A percentile compares a stretch with the other conserved stretches of the same genome.
Evolutionary conservation across 1,140 invertebrate species (phyloP).

Genomic region (Drosophila varians): DNA sequence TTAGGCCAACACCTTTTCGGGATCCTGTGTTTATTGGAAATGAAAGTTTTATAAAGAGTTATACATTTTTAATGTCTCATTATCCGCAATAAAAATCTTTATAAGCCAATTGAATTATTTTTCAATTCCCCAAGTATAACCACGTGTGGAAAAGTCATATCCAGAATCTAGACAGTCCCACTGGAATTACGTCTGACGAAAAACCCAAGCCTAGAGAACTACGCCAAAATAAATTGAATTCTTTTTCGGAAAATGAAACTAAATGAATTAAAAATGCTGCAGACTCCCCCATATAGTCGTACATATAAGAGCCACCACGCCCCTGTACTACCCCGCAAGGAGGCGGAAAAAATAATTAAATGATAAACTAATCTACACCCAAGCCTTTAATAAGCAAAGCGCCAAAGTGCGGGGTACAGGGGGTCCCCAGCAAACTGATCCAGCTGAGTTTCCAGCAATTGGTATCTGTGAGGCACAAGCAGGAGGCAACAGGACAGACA

Average conservation of each 20-base stretch:
- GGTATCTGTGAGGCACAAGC: neutral
- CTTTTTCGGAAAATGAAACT: slow-evolving; percentile 66
- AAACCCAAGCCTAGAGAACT: slow-evolving; percentile 25
- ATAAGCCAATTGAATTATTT: slow-evolving; percentile 39
- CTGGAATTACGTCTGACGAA: slow-evolving; percentile 49
- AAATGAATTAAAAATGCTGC: slow-evolving; percentile 68
- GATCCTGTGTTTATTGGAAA: no score
- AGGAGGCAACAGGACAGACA: neutral
- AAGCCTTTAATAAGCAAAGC: slow-evolving; percentile 59
- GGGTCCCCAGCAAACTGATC: slow-evolving; percentile 24
- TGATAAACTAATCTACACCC: slow-evolving; percentile 74
- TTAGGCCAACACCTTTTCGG: slow-evolving; percentile 11
- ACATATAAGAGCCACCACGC: slow-evolving; percentile 3
- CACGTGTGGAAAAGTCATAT: slow-evolving; percentile 4
- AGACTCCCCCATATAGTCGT: slow-evolving; percentile 3
- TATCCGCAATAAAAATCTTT: neutral
- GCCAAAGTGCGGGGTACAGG: slow-evolving; percentile 11
- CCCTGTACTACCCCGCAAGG: neutral
- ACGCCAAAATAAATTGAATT: slow-evolving; percentile 58
- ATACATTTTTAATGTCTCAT: no score
- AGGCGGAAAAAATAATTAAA: slow-evolving; percentile 75
- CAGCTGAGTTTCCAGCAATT: slow-evolving; percentile 42
- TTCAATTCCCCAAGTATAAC: slow-evolving; percentile 26
- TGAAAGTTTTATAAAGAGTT: no score
- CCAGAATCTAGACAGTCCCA: slow-evolving; percentile 45